phyloP scores from a whole-genome alignment of 1,140 invertebrate species.

The Oppia nitens region DNA sequence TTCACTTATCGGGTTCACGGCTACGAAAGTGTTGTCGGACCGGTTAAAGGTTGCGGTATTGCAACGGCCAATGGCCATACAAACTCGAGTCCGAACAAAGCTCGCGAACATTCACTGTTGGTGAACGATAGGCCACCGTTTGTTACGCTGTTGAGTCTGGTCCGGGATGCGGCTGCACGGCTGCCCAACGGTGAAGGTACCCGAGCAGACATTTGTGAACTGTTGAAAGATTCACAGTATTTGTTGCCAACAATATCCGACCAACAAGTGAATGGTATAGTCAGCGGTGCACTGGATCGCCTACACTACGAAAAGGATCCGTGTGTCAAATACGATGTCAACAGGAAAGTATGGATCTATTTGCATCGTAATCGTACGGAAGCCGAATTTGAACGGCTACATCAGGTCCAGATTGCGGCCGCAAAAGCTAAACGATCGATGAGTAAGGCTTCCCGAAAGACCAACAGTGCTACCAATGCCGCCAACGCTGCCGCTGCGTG shows the following conservation, averaged over 20 bases:
- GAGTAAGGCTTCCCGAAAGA: slow-evolving; percentile 22
- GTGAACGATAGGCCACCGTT: slow-evolving; percentile 67
- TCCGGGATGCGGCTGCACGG: slow-evolving; percentile 75
- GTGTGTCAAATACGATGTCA: slow-evolving; percentile 73
- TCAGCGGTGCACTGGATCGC: slow-evolving; percentile 69
- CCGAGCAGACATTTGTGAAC: slow-evolving; percentile 64
- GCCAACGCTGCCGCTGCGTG: background rate
- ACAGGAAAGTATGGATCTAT: slow-evolving; percentile 77
- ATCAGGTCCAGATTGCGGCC: slow-evolving; percentile 33
- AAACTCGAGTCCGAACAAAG: slow-evolving; percentile 33
- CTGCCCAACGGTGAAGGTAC: slow-evolving; percentile 84
- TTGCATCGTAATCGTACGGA: slow-evolving; percentile 57
- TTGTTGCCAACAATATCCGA: slow-evolving; percentile 51
- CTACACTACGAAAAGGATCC: slow-evolving; percentile 75
- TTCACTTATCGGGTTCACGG: slow-evolving; percentile 69
- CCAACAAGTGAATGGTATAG: slow-evolving; percentile 51
- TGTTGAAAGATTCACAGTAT: slow-evolving; percentile 68
- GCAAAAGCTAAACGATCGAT: slow-evolving; percentile 32
- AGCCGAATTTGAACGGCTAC: slow-evolving; percentile 48
- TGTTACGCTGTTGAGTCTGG: slow-evolving; percentile 60
- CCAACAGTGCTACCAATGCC: background rate
- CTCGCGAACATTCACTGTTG: slow-evolving; percentile 64
- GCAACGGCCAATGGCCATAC: slow-evolving; percentile 30
- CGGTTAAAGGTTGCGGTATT: slow-evolving; percentile 68
- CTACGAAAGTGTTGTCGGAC: slow-evolving; percentile 71